Base-by-base conservation (phyloP, 2,113 vertebrate genomes). In the Callocephalon fimbriatum region DNA sequence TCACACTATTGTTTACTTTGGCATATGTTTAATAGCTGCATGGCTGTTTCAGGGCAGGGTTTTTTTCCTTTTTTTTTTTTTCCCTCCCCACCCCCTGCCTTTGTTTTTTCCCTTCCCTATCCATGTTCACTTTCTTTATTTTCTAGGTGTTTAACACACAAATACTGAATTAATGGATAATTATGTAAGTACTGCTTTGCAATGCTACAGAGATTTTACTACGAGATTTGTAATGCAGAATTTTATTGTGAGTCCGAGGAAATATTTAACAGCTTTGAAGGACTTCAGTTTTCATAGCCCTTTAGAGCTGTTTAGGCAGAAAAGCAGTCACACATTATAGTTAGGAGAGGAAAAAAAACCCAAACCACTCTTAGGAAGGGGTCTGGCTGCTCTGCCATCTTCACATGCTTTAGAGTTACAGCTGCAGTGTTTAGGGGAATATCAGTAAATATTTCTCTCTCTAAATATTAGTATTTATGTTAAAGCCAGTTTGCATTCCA, bases 1-100 rank as follows among this genome's bases (percentile, higher is more conserved):
- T 66, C 94, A 45, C 94, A 97, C 86, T 74, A 96, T 98, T 98
- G 98, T 98, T 98, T 98, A 98, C 97, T 98, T 98, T 98, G 97
- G 98, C 98, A 97, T 98, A 97, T 97, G 97, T 91, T 98, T 98
- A 97, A 97, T 98, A 97, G 97, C 96, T 98, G 94, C 76, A 94
- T 96, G 96, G 93, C 96, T 98, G 94, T 97, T 96, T 95, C 89
- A 90, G 66, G 92, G 72, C 54, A 82, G 85, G 81, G 42, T 6
- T 89, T 94, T 82, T 63, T 15, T 21, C 53, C 35, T 47, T 50
- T 32, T 54, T 9, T 37, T 37, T n/a, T 27, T 48, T 31, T 25
- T 3, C 7, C 10, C 18, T 35, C 38, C 44, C 26, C 9, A 8
- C 38, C 40, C 27, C 22, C n/a, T 29, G 54, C 79, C 89, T 96